Percentiles rank a stretch among this genome's conserved stretches.
These are phyloP conservation scores for Eugnorisma glareosa DNA, from an alignment of 2,888 invertebrate species.

Conservation along the genomic window DNA sequence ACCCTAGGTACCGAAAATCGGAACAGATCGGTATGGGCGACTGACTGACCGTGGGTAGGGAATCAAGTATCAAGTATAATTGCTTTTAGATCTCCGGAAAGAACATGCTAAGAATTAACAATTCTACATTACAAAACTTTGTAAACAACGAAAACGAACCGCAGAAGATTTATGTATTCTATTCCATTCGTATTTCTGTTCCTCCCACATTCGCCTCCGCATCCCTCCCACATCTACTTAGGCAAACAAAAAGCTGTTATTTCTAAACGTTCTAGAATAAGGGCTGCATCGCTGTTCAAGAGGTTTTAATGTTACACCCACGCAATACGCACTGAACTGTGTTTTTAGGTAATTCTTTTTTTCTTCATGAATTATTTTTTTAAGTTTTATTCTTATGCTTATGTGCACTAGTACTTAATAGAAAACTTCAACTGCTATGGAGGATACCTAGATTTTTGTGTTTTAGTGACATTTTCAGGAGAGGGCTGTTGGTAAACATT, in stretches of 20 bases:
- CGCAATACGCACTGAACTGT: background rate
- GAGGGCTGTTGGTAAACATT: no score
- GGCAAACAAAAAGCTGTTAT: conserved; percentile 18
- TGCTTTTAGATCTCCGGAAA: background rate
- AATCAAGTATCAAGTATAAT: background rate
- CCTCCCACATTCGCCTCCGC: conserved; percentile 30
- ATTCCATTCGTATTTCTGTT: background rate
- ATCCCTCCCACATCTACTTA: conserved; percentile 21
- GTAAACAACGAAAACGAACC: background rate
- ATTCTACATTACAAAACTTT: background rate
- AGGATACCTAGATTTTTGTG: no score
- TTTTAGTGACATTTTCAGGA: no score
- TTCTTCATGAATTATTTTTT: background rate
- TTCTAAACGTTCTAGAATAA: conserved; percentile 10
- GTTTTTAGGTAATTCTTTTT: background rate
- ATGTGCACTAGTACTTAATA: no score
- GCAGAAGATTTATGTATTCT: conserved; percentile 5
- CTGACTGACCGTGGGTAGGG: no score
- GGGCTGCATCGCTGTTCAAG: background rate
- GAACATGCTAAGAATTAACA: background rate
- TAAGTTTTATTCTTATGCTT: no score
- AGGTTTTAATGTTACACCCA: conserved; percentile 2
- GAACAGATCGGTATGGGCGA: no score
- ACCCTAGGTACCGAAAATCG: no score
- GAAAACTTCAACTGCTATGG: no score